A percentile compares a stretch with the other conserved stretches of the same genome.
phyloP scores from a whole-genome alignment of 2,888 invertebrate species.

The Incurvaria masculella region DNA sequence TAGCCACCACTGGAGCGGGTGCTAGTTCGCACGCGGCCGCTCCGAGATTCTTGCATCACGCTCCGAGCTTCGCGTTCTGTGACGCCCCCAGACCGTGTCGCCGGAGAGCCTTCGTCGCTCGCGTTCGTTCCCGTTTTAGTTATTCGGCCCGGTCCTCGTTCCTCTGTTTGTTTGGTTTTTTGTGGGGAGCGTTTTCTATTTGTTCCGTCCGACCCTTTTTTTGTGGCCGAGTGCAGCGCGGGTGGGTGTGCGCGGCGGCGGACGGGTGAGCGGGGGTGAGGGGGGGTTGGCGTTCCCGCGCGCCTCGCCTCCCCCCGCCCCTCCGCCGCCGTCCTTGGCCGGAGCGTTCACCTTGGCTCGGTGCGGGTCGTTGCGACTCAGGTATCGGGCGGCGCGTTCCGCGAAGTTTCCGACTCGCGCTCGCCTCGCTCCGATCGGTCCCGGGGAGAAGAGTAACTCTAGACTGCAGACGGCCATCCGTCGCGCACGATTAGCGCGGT shows the following conservation, averaged over 20 bases:
- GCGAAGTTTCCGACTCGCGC: conserved; percentile 56
- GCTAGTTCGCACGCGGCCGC: neutral
- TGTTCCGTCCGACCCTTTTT: conserved; percentile 51
- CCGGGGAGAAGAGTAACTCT: too few relatives aligned
- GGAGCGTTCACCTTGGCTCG: conserved; percentile 55
- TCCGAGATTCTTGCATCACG: neutral
- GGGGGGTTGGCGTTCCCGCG: conserved; percentile 30
- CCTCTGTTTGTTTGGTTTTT: conserved; percentile 41
- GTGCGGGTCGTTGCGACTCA: conserved; percentile 41
- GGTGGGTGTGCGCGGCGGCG: conserved; percentile 26
- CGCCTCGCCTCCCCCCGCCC: conserved; percentile 34
- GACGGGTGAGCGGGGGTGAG: conserved; percentile 18
- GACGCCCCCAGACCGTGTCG: too few relatives aligned
- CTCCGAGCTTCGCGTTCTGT: neutral
- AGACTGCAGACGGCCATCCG: too few relatives aligned
- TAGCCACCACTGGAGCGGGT: neutral
- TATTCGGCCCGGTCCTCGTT: neutral
- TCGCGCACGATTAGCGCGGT: too few relatives aligned
- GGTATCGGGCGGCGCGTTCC: conserved; percentile 57
- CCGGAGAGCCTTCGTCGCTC: neutral
- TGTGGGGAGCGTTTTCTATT: conserved; percentile 43
- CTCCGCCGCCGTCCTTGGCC: conserved; percentile 49
- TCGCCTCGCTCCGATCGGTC: conserved; percentile 19
- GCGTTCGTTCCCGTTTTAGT: neutral
- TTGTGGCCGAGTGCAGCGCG: conserved; percentile 13